Conservation (phyloP, 2,113 vertebrate species). For the Lophochroa leadbeateri region DNA sequence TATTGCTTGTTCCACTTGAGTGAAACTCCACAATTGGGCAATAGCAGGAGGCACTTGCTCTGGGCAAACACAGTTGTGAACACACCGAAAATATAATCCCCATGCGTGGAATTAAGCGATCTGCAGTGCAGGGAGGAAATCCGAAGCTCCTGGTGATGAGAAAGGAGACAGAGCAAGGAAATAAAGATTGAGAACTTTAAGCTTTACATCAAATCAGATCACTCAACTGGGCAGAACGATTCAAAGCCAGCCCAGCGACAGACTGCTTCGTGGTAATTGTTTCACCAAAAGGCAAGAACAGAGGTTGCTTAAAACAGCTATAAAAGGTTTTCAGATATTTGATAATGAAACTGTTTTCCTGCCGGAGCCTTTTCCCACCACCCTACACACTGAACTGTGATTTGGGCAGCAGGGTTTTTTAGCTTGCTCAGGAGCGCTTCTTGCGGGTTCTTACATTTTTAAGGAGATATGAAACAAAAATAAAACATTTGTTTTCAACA, state of each 20-base stretch:
- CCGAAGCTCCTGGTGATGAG: background rate
- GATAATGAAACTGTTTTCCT: background rate
- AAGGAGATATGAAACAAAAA: background rate
- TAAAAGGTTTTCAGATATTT: background rate
- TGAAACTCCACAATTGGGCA: background rate
- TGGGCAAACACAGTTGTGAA: background rate
- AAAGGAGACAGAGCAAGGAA: conserved; percentile 26
- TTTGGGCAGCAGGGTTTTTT: background rate
- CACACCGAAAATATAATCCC: background rate
- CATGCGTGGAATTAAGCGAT: background rate
- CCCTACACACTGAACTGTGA: background rate
- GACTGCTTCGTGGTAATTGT: background rate
- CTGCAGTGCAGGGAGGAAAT: background rate
- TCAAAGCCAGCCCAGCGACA: background rate
- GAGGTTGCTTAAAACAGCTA: background rate
- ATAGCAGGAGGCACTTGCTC: conserved; percentile 1
- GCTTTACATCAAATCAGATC: background rate
- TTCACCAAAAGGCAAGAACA: background rate
- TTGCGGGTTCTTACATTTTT: background rate
- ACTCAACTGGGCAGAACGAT: background rate
- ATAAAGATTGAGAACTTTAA: background rate
- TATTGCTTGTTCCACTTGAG: conserved; percentile 23
- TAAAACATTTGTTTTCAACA: background rate
- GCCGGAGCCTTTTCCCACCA: background rate
- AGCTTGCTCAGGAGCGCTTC: background rate